Evolutionary conservation across 2,888 invertebrate genomes (phyloP), one percentile per base, ranked within the genome.

Genomic region (Chironomus riparius): DNA sequence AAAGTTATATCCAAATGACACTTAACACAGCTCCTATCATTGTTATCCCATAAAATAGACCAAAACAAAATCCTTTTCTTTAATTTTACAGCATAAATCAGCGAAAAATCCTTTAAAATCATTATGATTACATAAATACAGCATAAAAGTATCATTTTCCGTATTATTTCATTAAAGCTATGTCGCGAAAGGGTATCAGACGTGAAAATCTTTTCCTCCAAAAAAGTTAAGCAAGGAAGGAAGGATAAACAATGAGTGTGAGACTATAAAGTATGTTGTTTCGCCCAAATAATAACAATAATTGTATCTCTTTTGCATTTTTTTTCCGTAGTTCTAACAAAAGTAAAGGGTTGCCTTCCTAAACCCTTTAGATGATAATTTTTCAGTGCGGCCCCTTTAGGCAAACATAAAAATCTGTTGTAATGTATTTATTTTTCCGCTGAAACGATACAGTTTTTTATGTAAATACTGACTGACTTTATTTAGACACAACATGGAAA

Each of bases 351-450:
- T 15, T 15, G 50, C 50, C 48, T n/a, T 15, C n/a, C n/a, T 50
- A 18, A n/a, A 56, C n/a, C 56, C 56, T 18, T 56, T 6, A 18
- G 6, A 56, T 18, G n/a, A 18, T 56, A 5, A 38, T 38, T 38
- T n/a, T 38, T 38, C 10, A 38, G 38, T 38, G 56, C 56, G 15
- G 18, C 15, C 56, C 56, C 56, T 18, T 56, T 56, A 18, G 15
- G 71, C 24, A 72, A 72, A 72, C 47, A 72, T 50, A 61, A 72
- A 72, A 72, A 72, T 72, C 72, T 72, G 72, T 72, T 72, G 72
- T 72, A 72, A 62, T 62, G 62, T 70, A 56, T 61, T 38, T 56
- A 56, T 56, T 18, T 28, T 56, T 56, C 48, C 50, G 10, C 22
- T 18, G 6, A 18, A 15, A 15, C 28, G 61, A 21, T n/a, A 68